Evolutionary conservation across 2,113 vertebrate species (phyloP), one percentile per base, ranked within the genome.

Genomic region (Crotalus viridis): DNA sequence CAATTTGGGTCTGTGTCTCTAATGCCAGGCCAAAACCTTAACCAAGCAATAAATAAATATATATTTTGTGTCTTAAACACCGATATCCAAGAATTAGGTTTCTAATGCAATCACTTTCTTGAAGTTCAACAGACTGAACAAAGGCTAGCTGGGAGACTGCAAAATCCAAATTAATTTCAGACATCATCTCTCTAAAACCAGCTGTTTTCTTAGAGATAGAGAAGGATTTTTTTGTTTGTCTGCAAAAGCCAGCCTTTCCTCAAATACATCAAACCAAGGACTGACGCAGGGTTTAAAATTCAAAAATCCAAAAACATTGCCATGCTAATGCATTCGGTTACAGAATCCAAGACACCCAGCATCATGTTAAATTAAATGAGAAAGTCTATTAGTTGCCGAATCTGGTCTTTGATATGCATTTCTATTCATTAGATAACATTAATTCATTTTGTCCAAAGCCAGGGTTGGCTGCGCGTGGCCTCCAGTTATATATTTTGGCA

Each of bases 311-410:
- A 69, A 95, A 96, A 91, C 24, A 69, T 39, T 92, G 85, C 22
- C 87, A 19, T 33, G 48, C 39, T 85, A 89, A 89, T 85, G 26
- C 19, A 26, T 59, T 85, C 54, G 0, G 39, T 51, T 52, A 57
- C 1, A 51, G 33, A 74, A 26, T 89, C 43, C 55, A 89, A 33
- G 19, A n/a, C 10, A 57, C 9, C 64, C 57, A 33, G 54, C 21
- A 57, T 86, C 39, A 59, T 17, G 7, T n/a, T 89, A 59, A 89
- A 92, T 89, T 92, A 92, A 89, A 93, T 85, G 26, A 85, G 48
- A 92, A 56, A 54, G 33, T 55, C 26, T 59, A 69, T 55, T 89
- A 57, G 56, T 24, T 92, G 92, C 54, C 17, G 43, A 85, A 57
- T 89, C 88, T 89, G 51, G 55, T 26, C 4, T 90, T 64, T 55